These are phyloP conservation scores for Orientallactaga bullata DNA, from an alignment of 2,113 vertebrate genomes.

Conservation along the genomic window DNA sequence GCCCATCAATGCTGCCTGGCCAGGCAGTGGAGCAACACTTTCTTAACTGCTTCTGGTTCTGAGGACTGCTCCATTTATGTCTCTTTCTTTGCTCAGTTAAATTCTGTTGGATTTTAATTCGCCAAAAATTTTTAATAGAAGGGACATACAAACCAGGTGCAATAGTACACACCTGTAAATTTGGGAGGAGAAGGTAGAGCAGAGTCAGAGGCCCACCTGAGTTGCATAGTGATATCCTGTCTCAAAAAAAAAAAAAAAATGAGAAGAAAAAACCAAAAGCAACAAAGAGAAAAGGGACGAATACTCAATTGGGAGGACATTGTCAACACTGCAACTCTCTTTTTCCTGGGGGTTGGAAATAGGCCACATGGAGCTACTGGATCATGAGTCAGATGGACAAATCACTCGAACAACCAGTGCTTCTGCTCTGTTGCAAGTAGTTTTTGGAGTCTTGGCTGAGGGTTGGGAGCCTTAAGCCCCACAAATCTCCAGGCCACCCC, in stretches of 20 bases:
- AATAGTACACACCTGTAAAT: not conserved
- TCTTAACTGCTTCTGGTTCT: not conserved
- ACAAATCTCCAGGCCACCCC: not conserved
- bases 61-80: too few relatives aligned
- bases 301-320: not conserved
- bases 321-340: not conserved
- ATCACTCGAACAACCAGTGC: not conserved
- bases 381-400: not conserved
- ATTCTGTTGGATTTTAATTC: not conserved
- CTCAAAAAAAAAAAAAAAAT: not conserved
- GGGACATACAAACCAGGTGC: not conserved
- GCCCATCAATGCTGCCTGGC: not conserved
- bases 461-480: not conserved
- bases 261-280: too few relatives aligned
- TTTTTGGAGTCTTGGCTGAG: not conserved
- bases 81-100: not conserved
- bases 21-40: not conserved
- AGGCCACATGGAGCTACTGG: not conserved
- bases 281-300: not conserved
- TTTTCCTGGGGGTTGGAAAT: not conserved
- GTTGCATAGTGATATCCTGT: not conserved
- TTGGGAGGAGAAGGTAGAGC: not conserved
- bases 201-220: not conserved
- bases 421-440: not conserved
- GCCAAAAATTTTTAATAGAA: not conserved